Evolutionary conservation across 2,797 vertebrate genomes (phyloP).

Genomic region (Lates japonicus): DNA sequence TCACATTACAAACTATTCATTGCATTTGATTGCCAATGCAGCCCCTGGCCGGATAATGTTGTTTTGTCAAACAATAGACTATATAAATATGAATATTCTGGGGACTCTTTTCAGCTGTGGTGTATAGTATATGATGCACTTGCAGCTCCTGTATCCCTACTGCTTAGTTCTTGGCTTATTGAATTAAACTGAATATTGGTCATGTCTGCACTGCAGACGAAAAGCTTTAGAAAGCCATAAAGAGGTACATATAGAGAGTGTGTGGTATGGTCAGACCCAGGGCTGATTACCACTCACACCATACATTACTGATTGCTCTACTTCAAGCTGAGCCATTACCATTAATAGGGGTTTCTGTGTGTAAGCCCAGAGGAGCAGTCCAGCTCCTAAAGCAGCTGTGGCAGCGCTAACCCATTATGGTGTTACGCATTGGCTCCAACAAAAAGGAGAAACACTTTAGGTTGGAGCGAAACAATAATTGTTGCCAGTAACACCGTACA

Average conservation of each 20-base stretch:
- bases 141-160: not conserved
- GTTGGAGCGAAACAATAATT: not conserved
- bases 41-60: too few relatives aligned
- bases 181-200: not conserved
- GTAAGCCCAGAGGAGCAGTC: conserved; percentile 18
- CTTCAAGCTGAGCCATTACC: conserved; percentile 23
- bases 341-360: conserved; percentile 17
- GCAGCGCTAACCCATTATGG: not conserved
- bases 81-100: too few relatives aligned
- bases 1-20: too few relatives aligned
- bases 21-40: too few relatives aligned
- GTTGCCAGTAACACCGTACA: not conserved
- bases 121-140: not conserved
- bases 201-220: not conserved
- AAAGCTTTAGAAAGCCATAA: conserved; percentile 3
- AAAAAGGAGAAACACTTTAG: conserved; percentile 4
- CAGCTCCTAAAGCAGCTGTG: not conserved
- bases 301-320: conserved; percentile 28
- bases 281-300: conserved; percentile 7
- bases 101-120: not conserved
- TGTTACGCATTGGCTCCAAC: conserved; percentile 2
- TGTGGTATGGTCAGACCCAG: not conserved
- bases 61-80: too few relatives aligned
- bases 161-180: not conserved
- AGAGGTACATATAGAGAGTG: not conserved